These are phyloP conservation scores for Montipora sp. DNA, from an alignment of 64 coral and sea anemone genomes.

Conservation along the genomic window DNA sequence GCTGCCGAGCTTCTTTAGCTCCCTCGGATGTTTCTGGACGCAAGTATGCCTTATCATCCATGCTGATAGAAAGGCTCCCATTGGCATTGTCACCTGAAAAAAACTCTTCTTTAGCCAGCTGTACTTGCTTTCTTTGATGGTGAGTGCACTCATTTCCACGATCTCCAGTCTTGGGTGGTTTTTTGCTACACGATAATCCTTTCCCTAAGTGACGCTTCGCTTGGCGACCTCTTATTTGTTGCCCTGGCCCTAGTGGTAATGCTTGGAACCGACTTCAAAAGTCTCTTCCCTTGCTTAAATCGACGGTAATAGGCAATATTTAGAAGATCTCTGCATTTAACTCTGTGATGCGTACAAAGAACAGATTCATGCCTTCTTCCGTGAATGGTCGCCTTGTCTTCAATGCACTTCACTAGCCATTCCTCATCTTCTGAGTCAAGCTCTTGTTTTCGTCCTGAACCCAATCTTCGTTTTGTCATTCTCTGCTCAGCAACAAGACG, in stretches of 20 bases:
- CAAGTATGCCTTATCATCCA: conserved; percentile 68
- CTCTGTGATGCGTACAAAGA: conserved; percentile 56
- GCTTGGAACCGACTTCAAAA: conserved; percentile 51
- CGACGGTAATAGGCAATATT: conserved; percentile 53
- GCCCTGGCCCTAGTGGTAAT: conserved; percentile 37
- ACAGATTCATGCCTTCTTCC: conserved; percentile 65
- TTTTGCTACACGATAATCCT: conserved; percentile 41
- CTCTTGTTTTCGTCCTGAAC: conserved; percentile 51
- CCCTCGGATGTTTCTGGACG: conserved; percentile 65
- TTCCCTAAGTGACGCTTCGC: conserved; percentile 48
- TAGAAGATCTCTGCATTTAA: conserved; percentile 51
- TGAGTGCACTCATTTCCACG: conserved; percentile 35
- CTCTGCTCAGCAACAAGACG: conserved; percentile 53
- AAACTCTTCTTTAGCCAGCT: conserved; percentile 61
- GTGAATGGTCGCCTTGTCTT: conserved; percentile 57
- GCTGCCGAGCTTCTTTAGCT: conserved; percentile 41
- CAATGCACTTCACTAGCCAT: conserved; percentile 51
- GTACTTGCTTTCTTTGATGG: conserved; percentile 33
- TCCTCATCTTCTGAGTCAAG: conserved; percentile 64
- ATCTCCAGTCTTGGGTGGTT: conserved; percentile 58
- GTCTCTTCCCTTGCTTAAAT: conserved; percentile 54
- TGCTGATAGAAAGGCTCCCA: conserved; percentile 14
- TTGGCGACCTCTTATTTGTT: conserved; percentile 51
- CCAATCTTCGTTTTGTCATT: conserved; percentile 70
- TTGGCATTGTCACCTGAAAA: background rate